Evolutionary conservation across 2,797 vertebrate genomes (phyloP), one percentile per base, ranked within the genome.

Genomic region (Chloroceryle amazona): DNA sequence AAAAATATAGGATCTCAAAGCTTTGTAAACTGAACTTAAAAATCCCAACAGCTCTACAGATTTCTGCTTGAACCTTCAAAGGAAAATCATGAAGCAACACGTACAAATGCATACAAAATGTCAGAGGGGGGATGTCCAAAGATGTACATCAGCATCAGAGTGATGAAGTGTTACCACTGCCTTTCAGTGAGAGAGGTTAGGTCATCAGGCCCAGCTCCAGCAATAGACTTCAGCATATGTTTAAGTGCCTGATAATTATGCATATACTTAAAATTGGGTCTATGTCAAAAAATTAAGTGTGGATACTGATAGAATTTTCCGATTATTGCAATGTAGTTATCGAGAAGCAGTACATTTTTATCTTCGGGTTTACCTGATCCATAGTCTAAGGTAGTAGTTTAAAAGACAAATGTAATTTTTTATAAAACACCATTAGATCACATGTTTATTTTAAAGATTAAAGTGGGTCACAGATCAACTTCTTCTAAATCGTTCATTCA

Each of bases 381-480:
- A 55, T 81, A 54, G 74, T 85, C 74, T 79, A 63, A 86, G 26
- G 66, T 10, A 86, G 60, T 15, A 41, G 26, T 82, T 96, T 80
- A 81, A 79, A 83, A 94, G 72, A 94, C 46, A 80, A 94, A 89
- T 49, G 51, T 71, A 76, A 75, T 91, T 94, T 91, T 94, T 90
- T 84, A 66, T 41, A 66, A 72, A 87, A 46, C 21, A 67, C 13
- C 35, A 22, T 61, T 86, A 94, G 80, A 60, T 70, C 5, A 10
- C 63, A 33, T 83, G 90, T 81, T 95, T 95, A 44, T 93, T 96
- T 93, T 81, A 90, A 75, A 96, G 41, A 93, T 89, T 89, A 81
- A 80, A 93, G 55, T 31, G 39, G n/a, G 46, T 80, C 57, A 91
- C 73, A 81, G 85, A 92, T 44, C 46, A 70, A 44, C 65, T 76